Conservation (phyloP, 1,140 invertebrate genomes). For the Drosophila pandora region DNA sequence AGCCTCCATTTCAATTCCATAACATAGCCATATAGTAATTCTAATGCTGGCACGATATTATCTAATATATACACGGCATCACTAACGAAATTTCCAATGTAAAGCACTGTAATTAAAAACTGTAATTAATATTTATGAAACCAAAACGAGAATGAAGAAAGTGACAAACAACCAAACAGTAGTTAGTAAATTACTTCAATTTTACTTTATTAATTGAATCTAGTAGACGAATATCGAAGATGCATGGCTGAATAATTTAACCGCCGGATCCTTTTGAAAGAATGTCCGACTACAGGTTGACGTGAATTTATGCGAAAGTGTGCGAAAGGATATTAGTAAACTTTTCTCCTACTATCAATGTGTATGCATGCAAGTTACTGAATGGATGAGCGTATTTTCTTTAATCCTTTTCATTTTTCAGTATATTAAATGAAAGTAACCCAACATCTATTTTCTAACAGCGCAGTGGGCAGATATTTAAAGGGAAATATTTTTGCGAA, state of each 20-base stretch:
- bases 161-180: slow-evolving; percentile 48
- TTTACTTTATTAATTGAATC: slow-evolving; percentile 54
- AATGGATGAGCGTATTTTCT: slow-evolving; percentile 26
- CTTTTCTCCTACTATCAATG: slow-evolving; percentile 18
- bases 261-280: slow-evolving; percentile 4
- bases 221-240: slow-evolving; percentile 21
- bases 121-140: slow-evolving; percentile 48
- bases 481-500: slow-evolving; percentile 50
- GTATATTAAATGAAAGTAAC: slow-evolving; percentile 32
- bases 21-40: slow-evolving; percentile 40
- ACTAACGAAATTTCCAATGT: slow-evolving; percentile 50
- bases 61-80: slow-evolving; percentile 43
- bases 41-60: slow-evolving; percentile 59
- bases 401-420: slow-evolving; percentile 23
- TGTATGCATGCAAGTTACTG: slow-evolving; percentile 19
- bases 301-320: neutral
- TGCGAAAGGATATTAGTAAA: slow-evolving; percentile 14
- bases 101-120: slow-evolving; percentile 54
- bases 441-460: slow-evolving; percentile 58
- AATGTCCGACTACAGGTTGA: slow-evolving; percentile 9
- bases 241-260: slow-evolving; percentile 6
- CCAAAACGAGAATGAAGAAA: slow-evolving; percentile 17
- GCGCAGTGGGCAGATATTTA: slow-evolving; percentile 41
- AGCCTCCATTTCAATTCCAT: slow-evolving; percentile 63
- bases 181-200: slow-evolving; percentile 76